These are phyloP conservation scores for Chrysopilus asiliformis DNA, from an alignment of 2,888 invertebrate species.

Conservation along the genomic window DNA sequence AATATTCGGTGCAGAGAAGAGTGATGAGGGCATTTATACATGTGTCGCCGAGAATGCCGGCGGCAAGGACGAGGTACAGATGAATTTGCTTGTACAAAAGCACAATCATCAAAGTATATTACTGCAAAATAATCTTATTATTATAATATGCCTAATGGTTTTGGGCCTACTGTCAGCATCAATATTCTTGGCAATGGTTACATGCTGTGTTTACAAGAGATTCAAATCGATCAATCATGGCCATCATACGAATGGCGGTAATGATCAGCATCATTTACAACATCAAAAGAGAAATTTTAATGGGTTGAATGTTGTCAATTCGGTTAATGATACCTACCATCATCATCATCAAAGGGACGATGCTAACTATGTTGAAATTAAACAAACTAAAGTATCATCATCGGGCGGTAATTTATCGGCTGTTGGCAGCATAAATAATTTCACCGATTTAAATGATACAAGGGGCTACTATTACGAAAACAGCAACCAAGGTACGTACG, in stretches of 20 bases:
- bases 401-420: not conserved
- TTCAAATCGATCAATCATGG: constrained; percentile 23
- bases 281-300: constrained; percentile 17
- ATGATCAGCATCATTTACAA: constrained; percentile 18
- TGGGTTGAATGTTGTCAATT: constrained; percentile 11
- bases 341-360: constrained; percentile 7
- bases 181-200: constrained; percentile 26
- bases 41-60: constrained; percentile 73
- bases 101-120: constrained; percentile 21
- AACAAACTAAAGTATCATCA: constrained; percentile 8
- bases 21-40: constrained; percentile 58
- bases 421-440: constrained; percentile 10
- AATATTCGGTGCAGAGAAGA: constrained; percentile 45
- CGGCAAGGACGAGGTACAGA: constrained; percentile 60
- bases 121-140: constrained; percentile 23
- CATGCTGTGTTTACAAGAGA: constrained; percentile 27
- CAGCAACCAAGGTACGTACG: constrained; percentile 11
- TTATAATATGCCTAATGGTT: constrained; percentile 27
- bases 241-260: constrained; percentile 13
- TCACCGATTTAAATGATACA: constrained; percentile 10
- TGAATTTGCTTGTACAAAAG: constrained; percentile 33
- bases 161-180: constrained; percentile 27
- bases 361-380: constrained; percentile 10
- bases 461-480: constrained; percentile 9
- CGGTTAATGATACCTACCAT: constrained; percentile 11